Conservation (phyloP, 2,113 vertebrate species). For the Falcunculus frontatus region DNA sequence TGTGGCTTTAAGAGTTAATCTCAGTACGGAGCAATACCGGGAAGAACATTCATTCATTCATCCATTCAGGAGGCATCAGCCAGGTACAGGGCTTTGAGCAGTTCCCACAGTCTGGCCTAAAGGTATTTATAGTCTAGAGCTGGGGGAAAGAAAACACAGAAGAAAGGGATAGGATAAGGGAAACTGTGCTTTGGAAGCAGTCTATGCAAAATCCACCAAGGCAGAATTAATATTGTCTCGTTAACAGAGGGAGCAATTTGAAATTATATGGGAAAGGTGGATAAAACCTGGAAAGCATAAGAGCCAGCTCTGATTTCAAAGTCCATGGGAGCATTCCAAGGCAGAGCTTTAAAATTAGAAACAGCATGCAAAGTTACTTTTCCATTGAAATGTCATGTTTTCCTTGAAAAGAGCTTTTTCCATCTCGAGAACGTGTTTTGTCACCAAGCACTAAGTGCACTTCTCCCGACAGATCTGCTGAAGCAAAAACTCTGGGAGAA, state of each 20-base stretch:
- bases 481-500: not conserved
- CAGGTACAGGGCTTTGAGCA: not conserved
- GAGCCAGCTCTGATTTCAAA: slow-evolving; percentile 57
- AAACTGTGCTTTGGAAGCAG: not conserved
- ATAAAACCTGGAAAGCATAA: slow-evolving; percentile 59
- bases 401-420: slow-evolving; percentile 57
- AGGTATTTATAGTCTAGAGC: slow-evolving; percentile 1
- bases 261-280: slow-evolving; percentile 46
- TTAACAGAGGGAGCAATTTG: slow-evolving; percentile 34
- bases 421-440: not conserved
- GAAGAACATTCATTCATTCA: not conserved
- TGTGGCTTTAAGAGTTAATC: not conserved
- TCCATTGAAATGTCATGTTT: slow-evolving; percentile 55
- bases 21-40: fast-evolving
- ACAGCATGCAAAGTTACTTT: slow-evolving; percentile 47
- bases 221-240: slow-evolving; percentile 15
- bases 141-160: not conserved
- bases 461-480: not conserved
- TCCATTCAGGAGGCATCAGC: not conserved
- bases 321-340: slow-evolving; percentile 52
- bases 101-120: not conserved
- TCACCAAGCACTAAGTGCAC: not conserved
- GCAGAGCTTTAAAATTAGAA: slow-evolving; percentile 59
- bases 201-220: not conserved
- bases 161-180: not conserved